Conservation (phyloP, 2,113 vertebrate genomes). For the Rostratula benghalensis region DNA sequence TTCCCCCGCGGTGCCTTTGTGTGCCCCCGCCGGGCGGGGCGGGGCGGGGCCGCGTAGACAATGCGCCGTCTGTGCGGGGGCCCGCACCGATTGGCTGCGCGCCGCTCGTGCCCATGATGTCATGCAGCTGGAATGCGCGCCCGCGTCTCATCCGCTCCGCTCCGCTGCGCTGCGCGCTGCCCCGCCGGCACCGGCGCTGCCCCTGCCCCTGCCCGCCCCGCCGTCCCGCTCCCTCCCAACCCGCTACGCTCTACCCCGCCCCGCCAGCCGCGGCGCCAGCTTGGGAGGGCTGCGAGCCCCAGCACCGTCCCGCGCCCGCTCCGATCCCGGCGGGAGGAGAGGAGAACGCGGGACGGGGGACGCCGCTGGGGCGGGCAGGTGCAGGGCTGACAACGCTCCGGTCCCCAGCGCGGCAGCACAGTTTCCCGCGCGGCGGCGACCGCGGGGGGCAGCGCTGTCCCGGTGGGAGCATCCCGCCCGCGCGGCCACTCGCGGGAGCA, state of each 20-base stretch:
- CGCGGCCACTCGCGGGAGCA: no score
- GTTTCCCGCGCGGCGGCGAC: background rate
- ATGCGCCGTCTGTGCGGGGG: constrained; percentile 74
- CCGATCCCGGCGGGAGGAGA: background rate
- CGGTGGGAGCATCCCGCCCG: background rate
- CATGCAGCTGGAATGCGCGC: constrained; percentile 72
- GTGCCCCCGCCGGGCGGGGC: constrained; percentile 59
- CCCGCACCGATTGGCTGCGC: constrained; percentile 70
- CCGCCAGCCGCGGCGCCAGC: background rate
- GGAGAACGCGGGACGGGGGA: background rate
- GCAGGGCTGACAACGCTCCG: background rate
- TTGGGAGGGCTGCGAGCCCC: background rate
- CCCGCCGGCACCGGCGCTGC: background rate
- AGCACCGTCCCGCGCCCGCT: background rate
- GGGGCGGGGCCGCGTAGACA: constrained; percentile 71
- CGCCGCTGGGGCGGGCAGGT: background rate
- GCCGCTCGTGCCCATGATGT: constrained; percentile 74
- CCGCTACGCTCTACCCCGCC: background rate
- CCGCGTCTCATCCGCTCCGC: background rate
- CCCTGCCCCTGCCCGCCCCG: background rate
- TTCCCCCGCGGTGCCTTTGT: constrained; percentile 61
- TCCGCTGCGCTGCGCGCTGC: background rate
- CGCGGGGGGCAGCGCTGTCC: no score
- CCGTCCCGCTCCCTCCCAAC: background rate
- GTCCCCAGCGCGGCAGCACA: background rate